Percentiles rank a stretch among this genome's conserved stretches.
These are phyloP conservation scores for Pterois miles DNA, from an alignment of 2,797 vertebrate genomes.

Conservation along the genomic window DNA sequence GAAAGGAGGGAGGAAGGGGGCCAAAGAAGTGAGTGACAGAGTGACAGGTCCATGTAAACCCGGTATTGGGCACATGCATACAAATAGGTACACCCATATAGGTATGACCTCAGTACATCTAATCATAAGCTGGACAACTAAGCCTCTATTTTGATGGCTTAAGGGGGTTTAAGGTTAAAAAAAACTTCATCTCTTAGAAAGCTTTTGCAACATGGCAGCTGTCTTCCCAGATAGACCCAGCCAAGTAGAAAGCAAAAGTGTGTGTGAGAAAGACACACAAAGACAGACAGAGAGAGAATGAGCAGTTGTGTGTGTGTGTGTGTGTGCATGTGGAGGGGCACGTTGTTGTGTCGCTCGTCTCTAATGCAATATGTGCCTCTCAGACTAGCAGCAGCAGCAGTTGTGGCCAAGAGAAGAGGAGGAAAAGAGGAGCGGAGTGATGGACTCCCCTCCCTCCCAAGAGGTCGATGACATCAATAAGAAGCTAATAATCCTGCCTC, in stretches of 20 bases:
- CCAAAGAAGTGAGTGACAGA: slow-evolving; percentile 28
- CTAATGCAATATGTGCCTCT: slow-evolving; percentile 72
- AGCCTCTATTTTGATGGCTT: slow-evolving; percentile 51
- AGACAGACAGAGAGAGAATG: background rate
- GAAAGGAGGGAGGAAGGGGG: slow-evolving; percentile 23
- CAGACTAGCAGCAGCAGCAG: slow-evolving; percentile 44
- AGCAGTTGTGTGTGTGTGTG: background rate
- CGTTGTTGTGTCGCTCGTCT: slow-evolving; percentile 52
- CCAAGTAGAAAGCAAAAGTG: slow-evolving; percentile 59
- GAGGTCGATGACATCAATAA: slow-evolving; percentile 85
- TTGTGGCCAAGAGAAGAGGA: slow-evolving; percentile 54
- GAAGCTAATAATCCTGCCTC: slow-evolving; percentile 82
- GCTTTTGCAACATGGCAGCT: slow-evolving; percentile 72
- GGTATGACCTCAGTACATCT: slow-evolving; percentile 34
- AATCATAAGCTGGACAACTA: slow-evolving; percentile 35
- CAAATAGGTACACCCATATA: slow-evolving; percentile 22
- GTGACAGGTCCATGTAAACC: slow-evolving; percentile 34
- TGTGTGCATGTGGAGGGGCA: slow-evolving; percentile 28
- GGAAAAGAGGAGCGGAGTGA: slow-evolving; percentile 62
- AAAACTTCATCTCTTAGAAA: slow-evolving; percentile 64
- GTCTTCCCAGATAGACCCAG: slow-evolving; percentile 66
- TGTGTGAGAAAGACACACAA: slow-evolving; percentile 33
- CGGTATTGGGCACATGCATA: slow-evolving; percentile 11
- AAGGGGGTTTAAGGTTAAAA: slow-evolving; percentile 18
- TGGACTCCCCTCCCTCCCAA: slow-evolving; percentile 69